Base-by-base conservation (phyloP, 2,113 vertebrate genomes). In the Ciconia boyciana region DNA sequence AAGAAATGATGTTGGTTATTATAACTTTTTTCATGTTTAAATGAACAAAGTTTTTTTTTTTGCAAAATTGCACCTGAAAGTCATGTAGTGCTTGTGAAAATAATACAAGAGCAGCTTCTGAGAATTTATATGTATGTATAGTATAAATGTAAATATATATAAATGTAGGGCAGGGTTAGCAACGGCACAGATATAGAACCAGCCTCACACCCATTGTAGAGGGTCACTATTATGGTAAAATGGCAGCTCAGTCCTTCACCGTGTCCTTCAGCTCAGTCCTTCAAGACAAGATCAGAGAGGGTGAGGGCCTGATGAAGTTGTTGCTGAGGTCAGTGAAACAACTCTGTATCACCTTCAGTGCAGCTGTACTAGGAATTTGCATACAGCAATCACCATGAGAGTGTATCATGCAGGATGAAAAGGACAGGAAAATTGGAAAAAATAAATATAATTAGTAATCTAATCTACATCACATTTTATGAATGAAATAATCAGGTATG, bases 401-500 rank as follows among this genome's bases (percentile, higher is more conserved):
- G 58, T 54, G 34, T 28, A 51, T 81, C 55, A 68, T 6, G 48
- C 26, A 93, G 51, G 43, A 95, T 80, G 70, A 82, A 82, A 94
- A 94, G 66, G 43, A 95, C 70, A 90, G 49, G 68, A 93, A 93
- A 77, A 94, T 2, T 85, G n/a, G 22, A 51, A 77, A 91, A 96
- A 90, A 80, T 32, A 91, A 95, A 83, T 71, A 61, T 66, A 95
- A 96, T 93, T 81, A 96, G 51, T 48, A 87, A 90, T 36, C 77
- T 58, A 93, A 95, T 91, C 70, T 91, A 88, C 70, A 92, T 93
- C 39, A 69, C 20, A 58, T 94, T 96, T 71, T 77, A 80, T 83
- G 81, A 95, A 94, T 65, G 11, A 90, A 90, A 87, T 78, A 65
- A 95, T 61, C 41, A 90, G 66, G 61, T 94, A 72, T 94, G 71